These are phyloP conservation scores for Baryphthengus martii DNA, from an alignment of 2,113 vertebrate genomes.

Conservation along the genomic window DNA sequence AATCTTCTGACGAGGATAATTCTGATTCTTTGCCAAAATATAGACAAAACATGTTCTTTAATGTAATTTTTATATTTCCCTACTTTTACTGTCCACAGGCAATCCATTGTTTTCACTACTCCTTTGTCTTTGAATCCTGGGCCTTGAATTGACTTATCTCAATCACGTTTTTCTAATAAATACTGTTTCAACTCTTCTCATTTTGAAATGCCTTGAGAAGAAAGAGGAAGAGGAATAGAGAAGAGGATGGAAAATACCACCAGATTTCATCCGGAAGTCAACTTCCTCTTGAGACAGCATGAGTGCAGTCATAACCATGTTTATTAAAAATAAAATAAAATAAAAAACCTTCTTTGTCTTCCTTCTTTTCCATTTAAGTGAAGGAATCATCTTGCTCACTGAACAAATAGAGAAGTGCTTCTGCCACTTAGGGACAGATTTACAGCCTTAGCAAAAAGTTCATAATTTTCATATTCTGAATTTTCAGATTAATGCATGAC, in stretches of 20 bases:
- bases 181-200: not conserved
- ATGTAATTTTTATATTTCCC: not conserved
- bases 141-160: not conserved
- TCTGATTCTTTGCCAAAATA: not conserved
- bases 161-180: not conserved
- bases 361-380: not conserved
- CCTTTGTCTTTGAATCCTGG: not conserved
- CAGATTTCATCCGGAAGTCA: not conserved
- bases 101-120: not conserved
- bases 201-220: not conserved
- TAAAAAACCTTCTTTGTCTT: not conserved
- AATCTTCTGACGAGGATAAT: not conserved
- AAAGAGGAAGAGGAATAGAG: not conserved
- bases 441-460: slow-evolving; percentile 1
- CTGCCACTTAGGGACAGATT: not conserved
- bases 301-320: not conserved
- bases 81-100: not conserved
- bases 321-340: not conserved
- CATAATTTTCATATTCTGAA: not conserved
- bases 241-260: not conserved
- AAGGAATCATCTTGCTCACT: not conserved
- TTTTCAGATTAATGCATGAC: not conserved
- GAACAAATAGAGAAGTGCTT: not conserved
- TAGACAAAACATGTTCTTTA: not conserved
- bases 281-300: not conserved